These are phyloP conservation scores for Ellobius talpinus DNA, from an alignment of 2,113 vertebrate species.

Conservation along the genomic window DNA sequence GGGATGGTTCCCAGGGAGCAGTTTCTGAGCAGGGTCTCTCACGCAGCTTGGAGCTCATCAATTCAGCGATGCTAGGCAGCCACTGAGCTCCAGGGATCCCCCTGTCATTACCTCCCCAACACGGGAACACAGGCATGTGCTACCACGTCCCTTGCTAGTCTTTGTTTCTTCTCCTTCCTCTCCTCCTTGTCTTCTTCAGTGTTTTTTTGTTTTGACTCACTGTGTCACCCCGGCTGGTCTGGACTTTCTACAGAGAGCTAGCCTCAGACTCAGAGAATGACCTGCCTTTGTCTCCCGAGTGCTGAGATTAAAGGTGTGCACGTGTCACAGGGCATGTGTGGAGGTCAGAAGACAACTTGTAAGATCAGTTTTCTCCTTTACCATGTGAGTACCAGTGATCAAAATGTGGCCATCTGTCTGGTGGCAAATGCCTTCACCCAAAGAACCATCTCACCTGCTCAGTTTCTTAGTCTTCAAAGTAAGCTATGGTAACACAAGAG, in stretches of 20 bases:
- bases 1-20: not conserved
- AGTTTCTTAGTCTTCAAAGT: not conserved
- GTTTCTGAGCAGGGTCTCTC: not conserved
- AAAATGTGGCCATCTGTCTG: not conserved
- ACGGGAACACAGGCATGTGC: not conserved
- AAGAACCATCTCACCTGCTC: not conserved
- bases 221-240: not conserved
- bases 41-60: not conserved
- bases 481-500: rapidly evolving
- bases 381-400: not conserved
- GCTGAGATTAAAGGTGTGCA: not conserved
- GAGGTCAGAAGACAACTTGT: not conserved
- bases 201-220: not conserved
- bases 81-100: not conserved
- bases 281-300: not conserved
- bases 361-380: not conserved
- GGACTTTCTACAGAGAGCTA: not conserved
- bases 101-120: not conserved
- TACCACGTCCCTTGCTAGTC: not conserved
- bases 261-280: not conserved
- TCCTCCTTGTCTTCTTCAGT: not conserved
- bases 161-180: too few relatives aligned
- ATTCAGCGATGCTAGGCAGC: not conserved
- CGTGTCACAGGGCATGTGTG: not conserved
- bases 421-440: not conserved